Conservation (phyloP, 2,113 vertebrate species). For the Myodes glareolus region DNA sequence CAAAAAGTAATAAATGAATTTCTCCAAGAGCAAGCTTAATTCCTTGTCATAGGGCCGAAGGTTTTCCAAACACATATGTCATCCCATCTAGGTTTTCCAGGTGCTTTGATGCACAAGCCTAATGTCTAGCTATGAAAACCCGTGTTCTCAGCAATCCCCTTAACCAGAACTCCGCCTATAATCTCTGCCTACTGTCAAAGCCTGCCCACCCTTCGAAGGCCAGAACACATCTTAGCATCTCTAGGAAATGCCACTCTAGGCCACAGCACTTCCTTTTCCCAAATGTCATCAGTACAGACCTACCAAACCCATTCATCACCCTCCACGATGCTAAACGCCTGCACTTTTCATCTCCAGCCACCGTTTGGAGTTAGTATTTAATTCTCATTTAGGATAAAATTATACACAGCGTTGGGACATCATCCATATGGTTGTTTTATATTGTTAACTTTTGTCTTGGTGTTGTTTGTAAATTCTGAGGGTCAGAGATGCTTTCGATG, state of each 20-base stretch:
- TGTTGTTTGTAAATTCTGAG: not conserved
- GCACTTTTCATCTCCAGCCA: not conserved
- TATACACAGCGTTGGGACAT: not conserved
- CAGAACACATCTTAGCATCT: slow-evolving; percentile 13
- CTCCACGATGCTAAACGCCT: not conserved
- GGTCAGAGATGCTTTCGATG: not conserved
- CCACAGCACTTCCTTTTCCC: not conserved
- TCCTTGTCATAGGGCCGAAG: not conserved
- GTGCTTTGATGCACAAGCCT: not conserved
- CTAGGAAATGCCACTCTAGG: not conserved
- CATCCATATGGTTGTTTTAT: not conserved
- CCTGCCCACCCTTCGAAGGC: not conserved
- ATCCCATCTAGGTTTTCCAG: not conserved
- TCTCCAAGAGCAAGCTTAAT: not conserved
- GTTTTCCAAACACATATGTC: not conserved
- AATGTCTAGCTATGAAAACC: not conserved
- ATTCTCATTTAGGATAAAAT: slow-evolving; percentile 31
- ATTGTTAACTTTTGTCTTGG: not conserved
- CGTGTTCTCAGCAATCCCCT: not conserved
- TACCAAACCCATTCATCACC: not conserved
- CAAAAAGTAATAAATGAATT: not conserved
- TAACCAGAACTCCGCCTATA: not conserved
- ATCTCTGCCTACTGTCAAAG: slow-evolving; percentile 1
- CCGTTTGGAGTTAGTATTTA: not conserved
- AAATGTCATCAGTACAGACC: no score